Conservation (phyloP, 2,113 vertebrate species). For the Rhipidura dahli region DNA sequence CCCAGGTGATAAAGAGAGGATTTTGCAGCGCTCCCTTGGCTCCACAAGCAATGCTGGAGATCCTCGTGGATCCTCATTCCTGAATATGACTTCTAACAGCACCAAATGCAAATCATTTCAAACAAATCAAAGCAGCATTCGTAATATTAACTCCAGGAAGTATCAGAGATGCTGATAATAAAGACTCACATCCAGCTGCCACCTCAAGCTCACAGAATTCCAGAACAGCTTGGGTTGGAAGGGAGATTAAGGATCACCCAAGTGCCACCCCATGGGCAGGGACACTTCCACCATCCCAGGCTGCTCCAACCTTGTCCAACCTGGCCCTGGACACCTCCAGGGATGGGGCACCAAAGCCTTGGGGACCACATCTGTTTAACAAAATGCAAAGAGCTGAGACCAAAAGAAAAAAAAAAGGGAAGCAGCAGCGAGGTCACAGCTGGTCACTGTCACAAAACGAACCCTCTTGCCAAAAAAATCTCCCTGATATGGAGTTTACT, state of each 20-base stretch:
- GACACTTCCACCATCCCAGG: neutral
- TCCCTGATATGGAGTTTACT: neutral
- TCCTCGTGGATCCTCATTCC: neutral
- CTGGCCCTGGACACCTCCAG: neutral
- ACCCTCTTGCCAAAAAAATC: neutral
- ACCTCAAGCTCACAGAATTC: neutral
- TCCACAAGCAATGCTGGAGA: neutral
- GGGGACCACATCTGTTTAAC: neutral
- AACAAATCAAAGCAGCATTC: neutral
- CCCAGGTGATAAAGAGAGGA: neutral
- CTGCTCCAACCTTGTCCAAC: neutral
- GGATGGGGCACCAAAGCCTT: neutral
- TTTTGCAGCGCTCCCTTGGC: neutral
- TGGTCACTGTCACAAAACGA: fast-evolving
- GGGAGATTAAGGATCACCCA: neutral
- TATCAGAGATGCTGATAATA: neutral
- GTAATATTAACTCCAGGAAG: neutral
- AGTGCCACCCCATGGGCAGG: neutral
- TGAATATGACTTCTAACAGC: neutral
- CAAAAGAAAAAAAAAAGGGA: neutral
- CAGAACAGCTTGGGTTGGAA: neutral
- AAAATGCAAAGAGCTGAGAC: neutral
- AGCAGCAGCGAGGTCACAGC: neutral
- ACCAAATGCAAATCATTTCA: neutral
- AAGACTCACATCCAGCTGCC: neutral